phyloP scores from a whole-genome alignment of 2,888 invertebrate species.

The Limenitis camilla region DNA sequence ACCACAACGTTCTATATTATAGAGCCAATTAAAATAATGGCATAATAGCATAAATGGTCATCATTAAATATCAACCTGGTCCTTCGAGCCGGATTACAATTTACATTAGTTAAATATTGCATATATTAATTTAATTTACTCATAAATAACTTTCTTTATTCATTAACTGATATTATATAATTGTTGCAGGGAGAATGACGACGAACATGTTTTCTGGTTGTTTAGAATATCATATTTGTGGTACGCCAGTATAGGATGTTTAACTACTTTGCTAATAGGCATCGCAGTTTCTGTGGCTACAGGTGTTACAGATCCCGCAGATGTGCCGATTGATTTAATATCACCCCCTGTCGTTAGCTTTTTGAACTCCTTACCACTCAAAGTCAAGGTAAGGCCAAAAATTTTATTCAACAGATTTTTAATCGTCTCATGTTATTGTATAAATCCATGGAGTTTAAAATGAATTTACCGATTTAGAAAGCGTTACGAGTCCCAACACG shows the following conservation, averaged over 20 bases:
- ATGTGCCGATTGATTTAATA: constrained; percentile 78
- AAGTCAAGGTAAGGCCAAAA: constrained; percentile 63
- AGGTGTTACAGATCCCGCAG: constrained; percentile 75
- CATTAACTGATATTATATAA: background rate
- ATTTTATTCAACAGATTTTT: constrained; percentile 51
- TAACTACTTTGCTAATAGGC: constrained; percentile 82
- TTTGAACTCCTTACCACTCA: constrained; percentile 65
- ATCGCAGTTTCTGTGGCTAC: constrained; percentile 81
- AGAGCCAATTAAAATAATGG: no score
- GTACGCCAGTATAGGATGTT: constrained; percentile 89
- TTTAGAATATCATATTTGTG: constrained; percentile 91
- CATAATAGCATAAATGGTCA: no score
- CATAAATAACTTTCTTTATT: background rate
- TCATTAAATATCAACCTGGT: no score
- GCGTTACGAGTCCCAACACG: constrained; percentile 50
- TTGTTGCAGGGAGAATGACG: constrained; percentile 40
- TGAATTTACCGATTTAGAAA: constrained; percentile 38
- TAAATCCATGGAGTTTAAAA: background rate
- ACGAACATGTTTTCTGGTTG: constrained; percentile 64
- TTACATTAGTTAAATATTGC: background rate
- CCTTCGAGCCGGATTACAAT: no score
- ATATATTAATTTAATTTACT: background rate
- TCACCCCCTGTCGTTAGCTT: constrained; percentile 78
- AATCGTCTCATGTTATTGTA: background rate
- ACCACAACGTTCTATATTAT: no score